Evolutionary conservation across 2,113 vertebrate species (phyloP), one percentile per base, ranked within the genome.

Genomic region (Mungos mungo): DNA sequence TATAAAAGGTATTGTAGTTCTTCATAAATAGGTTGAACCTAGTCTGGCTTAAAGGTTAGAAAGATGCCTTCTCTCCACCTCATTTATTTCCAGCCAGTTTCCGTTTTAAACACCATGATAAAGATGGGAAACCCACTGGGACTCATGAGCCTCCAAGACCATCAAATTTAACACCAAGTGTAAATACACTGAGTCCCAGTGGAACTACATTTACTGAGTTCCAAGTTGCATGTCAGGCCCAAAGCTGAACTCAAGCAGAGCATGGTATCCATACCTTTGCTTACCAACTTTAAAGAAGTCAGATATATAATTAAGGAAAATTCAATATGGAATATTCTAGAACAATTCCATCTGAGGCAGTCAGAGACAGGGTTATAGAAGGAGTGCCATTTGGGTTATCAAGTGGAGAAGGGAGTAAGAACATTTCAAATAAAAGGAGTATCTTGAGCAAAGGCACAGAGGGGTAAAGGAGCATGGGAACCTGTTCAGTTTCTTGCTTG

Each of bases 281-380:
- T 84, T 33, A 33, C 4, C 50, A 91, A 41, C 35, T 68, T 84
- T 13, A 54, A 14, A n/a, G 7, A 95, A 63, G 35, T 81, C 65
- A 90, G 21, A 85, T 35, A 66, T 21, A 7, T 14, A 69, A 88
- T 33, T 29, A 94, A 77, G 65, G 38, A 88, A 88, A 96, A 82
- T 74, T 95, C 84, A 69, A 50, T 19, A 38, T 41, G 35, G 80
- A 85, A 92, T 45, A 31, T 72, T 92, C 84, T 95, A 97, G 84
- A 97, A 94, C 35, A 60, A 72, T 63, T 72, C 57, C 15, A 93
- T 23, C 23, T 10, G 35, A n/a, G 38, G 3, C 16, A 90, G 21
- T 45, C 31, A 6, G 18, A 69, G 47, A 52, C 27, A 35, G 41
- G 16, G 14, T 84, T 31, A 77, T 5, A 91, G 84, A 92, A 38